Conservation (phyloP, 2,888 invertebrate species). For the Synanthedon vespiformis region DNA sequence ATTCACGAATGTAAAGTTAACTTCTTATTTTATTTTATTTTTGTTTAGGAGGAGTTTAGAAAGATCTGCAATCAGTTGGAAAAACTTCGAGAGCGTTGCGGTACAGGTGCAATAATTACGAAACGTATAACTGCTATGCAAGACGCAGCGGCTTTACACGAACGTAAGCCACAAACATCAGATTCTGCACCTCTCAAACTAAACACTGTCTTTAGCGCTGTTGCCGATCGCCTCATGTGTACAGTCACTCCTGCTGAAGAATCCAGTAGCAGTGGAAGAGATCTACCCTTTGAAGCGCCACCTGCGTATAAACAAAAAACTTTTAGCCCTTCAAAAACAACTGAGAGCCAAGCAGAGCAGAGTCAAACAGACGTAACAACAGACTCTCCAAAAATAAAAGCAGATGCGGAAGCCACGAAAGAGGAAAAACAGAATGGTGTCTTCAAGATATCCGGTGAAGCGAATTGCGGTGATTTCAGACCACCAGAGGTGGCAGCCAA, state of each 20-base stretch:
- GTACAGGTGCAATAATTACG: conserved; percentile 79
- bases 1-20: too few relatives aligned
- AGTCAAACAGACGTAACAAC: conserved; percentile 56
- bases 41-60: conserved; percentile 80
- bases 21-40: background rate
- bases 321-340: conserved; percentile 60
- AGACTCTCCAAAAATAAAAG: conserved; percentile 43
- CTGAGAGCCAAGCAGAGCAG: conserved; percentile 48
- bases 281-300: conserved; percentile 56
- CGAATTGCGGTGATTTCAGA: conserved; percentile 53
- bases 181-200: conserved; percentile 61
- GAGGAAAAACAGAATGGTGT: conserved; percentile 54
- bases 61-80: conserved; percentile 85
- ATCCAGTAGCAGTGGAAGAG: conserved; percentile 61
- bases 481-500: conserved; percentile 47
- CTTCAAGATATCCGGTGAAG: conserved; percentile 60
- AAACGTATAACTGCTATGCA: conserved; percentile 86
- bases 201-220: conserved; percentile 65
- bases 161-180: conserved; percentile 60
- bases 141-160: conserved; percentile 76
- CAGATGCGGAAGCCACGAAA: conserved; percentile 33
- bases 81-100: conserved; percentile 81
- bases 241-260: conserved; percentile 63
- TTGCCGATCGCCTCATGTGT: conserved; percentile 64
- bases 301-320: conserved; percentile 57